Evolutionary conservation across 35 echinoderm and acorn worm genomes (phyloP).

Genomic region (Acanthaster planci): DNA sequence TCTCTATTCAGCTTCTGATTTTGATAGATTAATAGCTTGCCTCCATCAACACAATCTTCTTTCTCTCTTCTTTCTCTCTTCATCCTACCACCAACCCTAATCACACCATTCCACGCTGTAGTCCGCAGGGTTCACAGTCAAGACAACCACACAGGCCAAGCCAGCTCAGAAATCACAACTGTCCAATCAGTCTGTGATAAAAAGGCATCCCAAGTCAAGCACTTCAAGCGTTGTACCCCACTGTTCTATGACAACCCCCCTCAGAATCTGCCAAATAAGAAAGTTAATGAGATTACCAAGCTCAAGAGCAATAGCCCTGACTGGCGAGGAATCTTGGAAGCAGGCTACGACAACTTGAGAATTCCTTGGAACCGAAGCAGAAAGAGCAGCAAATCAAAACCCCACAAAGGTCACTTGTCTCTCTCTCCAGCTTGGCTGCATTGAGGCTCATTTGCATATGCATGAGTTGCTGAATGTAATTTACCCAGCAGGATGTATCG

Average conservation of each 20-base stretch:
- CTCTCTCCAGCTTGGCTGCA: conserved; percentile 3
- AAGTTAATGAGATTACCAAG: conserved; percentile 46
- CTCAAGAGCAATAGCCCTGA: conserved; percentile 56
- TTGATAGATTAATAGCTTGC: conserved; percentile 17
- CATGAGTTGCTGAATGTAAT: neutral
- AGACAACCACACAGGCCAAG: neutral
- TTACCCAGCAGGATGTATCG: too few species aligned
- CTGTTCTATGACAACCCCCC: conserved; percentile 68
- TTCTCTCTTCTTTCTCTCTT: neutral
- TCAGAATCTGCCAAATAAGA: conserved; percentile 38
- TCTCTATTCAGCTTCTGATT: neutral
- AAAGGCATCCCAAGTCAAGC: conserved; percentile 14
- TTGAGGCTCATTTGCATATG: neutral
- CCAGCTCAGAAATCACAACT: neutral
- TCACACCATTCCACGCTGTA: neutral
- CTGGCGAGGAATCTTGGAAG: conserved; percentile 61
- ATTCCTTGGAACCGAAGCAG: conserved; percentile 52
- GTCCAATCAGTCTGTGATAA: conserved; percentile 25
- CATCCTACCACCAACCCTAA: neutral
- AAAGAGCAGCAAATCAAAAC: conserved; percentile 20
- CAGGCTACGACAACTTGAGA: conserved; percentile 74
- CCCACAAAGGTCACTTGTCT: conserved; percentile 27
- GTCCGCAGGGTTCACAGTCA: conserved; percentile 15
- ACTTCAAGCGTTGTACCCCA: conserved; percentile 55
- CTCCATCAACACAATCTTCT: conserved; percentile 16